Evolutionary conservation across 1,140 invertebrate species (phyloP), one percentile per base, ranked within the genome.

Genomic region (Rhizoglyphus robini): DNA sequence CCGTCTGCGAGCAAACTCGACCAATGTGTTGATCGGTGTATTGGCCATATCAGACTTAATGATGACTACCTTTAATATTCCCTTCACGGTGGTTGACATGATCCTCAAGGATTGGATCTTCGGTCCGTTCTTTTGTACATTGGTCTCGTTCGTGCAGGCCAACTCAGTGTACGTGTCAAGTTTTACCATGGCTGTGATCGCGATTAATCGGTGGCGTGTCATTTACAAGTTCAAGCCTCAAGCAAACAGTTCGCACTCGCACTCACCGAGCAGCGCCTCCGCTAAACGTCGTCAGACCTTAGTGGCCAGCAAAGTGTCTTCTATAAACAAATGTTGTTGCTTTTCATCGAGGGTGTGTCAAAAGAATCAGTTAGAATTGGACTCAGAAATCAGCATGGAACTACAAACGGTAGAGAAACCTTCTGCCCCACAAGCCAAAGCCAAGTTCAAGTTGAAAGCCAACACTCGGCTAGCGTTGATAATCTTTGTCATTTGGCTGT

Each of bases 11-110:
- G 30, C 36, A 13, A 65, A 65, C 59, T 65, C 57, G 32, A 91
- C 88, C 1, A 91, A 91, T 71, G 87, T 86, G 71, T 89, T 90
- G 72, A 90, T 91, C 67, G 83, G 84, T 66, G 90, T 90, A 74
- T 76, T 92, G 63, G 87, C 89, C 0, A 76, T 90, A 8, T 87
- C 87, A 25, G 88, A 92, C 73, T 83, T 92, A 25, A 75, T 90
- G 34, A 89, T 91, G 82, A 85, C 87, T 0, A 69, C 89, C 0
- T 83, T 91, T 67, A 91, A 88, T 72, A 83, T 91, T n/a, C 88
- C 89, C 1, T 90, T 90, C 69, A 76, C 73, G 66, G 69, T 75
- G 13, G 73, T 70, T 1, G 68, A 74, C 20, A 70, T 73, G 0
- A 68, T 75, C 13, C 34, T 73, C 30, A 69, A 70, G 5, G 74